Percentiles rank a stretch among this genome's conserved stretches.
These are phyloP conservation scores for Anguilla japonica DNA, from an alignment of 2,113 vertebrate genomes.

Conservation along the genomic window DNA sequence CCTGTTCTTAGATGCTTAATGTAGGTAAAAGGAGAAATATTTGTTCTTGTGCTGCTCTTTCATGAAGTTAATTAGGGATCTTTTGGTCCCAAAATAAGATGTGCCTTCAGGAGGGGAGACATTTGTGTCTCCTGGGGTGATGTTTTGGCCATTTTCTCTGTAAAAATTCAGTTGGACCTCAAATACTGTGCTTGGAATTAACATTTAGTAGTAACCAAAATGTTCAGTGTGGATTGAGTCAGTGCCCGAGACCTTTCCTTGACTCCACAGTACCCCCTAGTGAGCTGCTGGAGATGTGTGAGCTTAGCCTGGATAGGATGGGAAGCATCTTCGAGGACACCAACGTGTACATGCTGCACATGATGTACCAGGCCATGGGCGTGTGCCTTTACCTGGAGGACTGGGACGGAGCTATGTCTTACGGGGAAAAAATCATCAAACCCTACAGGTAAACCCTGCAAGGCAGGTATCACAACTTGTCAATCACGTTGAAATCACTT, in stretches of 20 bases:
- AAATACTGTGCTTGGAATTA: background rate
- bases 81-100: no score
- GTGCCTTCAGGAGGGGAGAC: no score
- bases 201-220: background rate
- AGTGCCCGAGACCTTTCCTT: conserved; percentile 67
- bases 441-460: conserved; percentile 79
- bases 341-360: conserved; percentile 94
- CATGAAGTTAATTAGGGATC: no score
- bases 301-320: conserved; percentile 92
- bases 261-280: conserved; percentile 79
- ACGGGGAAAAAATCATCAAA: conserved; percentile 87
- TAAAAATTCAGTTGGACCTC: no score
- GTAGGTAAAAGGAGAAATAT: no score
- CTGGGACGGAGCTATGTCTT: conserved; percentile 79
- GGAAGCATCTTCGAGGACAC: conserved; percentile 80
- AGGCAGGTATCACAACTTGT: background rate
- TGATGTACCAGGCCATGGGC: conserved; percentile 99
- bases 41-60: no score
- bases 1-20: no score
- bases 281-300: conserved; percentile 92
- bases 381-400: conserved; percentile 86
- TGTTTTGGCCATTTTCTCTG: no score
- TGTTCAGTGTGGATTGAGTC: background rate
- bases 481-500: background rate
- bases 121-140: no score